Evolutionary conservation across 2,797 vertebrate genomes (phyloP), one percentile per base, ranked within the genome.

Genomic region (Enteromius radiatus): DNA sequence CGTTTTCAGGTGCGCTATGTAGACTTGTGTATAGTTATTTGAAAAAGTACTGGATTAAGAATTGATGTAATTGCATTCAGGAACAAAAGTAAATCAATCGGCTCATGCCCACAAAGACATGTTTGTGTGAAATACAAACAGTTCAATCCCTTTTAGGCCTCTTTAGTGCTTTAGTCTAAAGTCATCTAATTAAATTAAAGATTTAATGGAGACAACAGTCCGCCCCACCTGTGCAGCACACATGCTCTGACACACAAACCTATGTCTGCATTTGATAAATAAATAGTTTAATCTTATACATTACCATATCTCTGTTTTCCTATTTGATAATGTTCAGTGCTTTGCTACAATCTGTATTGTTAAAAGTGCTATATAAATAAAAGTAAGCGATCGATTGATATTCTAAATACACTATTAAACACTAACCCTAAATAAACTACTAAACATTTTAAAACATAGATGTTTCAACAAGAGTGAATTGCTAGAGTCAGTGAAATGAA

Each of bases 101-200:
- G 47, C 64, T 38, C 26, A 54, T 38, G 3, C 10, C 56, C n/a
- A 47, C 47, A 56, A 80, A 71, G 68, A 41, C 10, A 75, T 52
- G 31, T 67, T 36, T 78, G 56, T 26, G 56, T 69, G 70, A 73
- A 78, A 83, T 56, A 49, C 12, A 45, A 67, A 78, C 79, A 84
- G 84, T 87, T 83, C 68, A 8, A 36, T 33, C 78, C 82, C 84
- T 90, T 88, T 86, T 80, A 76, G 43, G 76, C 76, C 82, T 81
- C 77, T 88, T 89, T 88, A 84, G 77, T 63, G 52, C 76, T 88
- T 41, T 59, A 47, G 17, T 78, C 36, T 68, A 71, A 79, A 79
- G 67, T 73, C 21, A 15, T 38, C 52, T 49, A 61, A 82, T 84
- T 81, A 41, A 70, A 83, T 83, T 81, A 80, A 54, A 81, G 65